These are phyloP conservation scores for Drosophila sproati DNA, from an alignment of 1,140 invertebrate species.

Conservation along the genomic window DNA sequence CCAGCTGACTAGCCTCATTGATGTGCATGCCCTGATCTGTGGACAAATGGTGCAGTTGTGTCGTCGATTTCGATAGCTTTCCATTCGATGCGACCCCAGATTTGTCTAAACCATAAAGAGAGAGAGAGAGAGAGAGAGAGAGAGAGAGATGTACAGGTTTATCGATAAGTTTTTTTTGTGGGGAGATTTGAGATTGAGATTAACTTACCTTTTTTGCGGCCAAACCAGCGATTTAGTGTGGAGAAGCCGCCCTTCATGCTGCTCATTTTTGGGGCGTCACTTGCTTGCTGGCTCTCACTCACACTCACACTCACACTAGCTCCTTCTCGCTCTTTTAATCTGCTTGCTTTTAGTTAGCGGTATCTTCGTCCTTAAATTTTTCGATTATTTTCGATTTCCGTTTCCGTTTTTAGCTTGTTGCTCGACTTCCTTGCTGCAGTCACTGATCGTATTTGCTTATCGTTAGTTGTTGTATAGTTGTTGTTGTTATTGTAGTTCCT, in stretches of 20 bases:
- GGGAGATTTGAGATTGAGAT: not conserved
- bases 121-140: not conserved
- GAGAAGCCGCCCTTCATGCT: slow-evolving; percentile 83
- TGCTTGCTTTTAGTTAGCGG: not conserved
- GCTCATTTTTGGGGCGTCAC: slow-evolving; percentile 75
- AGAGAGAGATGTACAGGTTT: not conserved
- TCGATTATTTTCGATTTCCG: not conserved
- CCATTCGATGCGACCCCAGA: slow-evolving; percentile 65
- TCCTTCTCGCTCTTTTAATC: slow-evolving; percentile 7
- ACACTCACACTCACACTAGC: slow-evolving; percentile 10
- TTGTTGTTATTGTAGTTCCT: not conserved
- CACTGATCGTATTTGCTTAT: not conserved
- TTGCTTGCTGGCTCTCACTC: slow-evolving; percentile 16
- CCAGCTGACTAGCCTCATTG: slow-evolving; percentile 83
- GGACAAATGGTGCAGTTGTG: slow-evolving; percentile 77
- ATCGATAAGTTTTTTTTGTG: no score
- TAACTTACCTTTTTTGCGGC: slow-evolving; percentile 79
- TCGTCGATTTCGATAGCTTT: slow-evolving; percentile 81
- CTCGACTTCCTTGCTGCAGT: not conserved
- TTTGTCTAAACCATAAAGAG: slow-evolving; percentile 45
- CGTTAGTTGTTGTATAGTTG: not conserved
- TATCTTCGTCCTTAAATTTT: not conserved
- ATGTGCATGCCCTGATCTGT: slow-evolving; percentile 70
- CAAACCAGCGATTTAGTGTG: slow-evolving; percentile 84
- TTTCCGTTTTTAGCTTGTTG: not conserved